Percentiles rank a stretch among this genome's conserved stretches.
phyloP scores from a whole-genome alignment of 1,140 invertebrate species.

The Drosophila seguyi region DNA sequence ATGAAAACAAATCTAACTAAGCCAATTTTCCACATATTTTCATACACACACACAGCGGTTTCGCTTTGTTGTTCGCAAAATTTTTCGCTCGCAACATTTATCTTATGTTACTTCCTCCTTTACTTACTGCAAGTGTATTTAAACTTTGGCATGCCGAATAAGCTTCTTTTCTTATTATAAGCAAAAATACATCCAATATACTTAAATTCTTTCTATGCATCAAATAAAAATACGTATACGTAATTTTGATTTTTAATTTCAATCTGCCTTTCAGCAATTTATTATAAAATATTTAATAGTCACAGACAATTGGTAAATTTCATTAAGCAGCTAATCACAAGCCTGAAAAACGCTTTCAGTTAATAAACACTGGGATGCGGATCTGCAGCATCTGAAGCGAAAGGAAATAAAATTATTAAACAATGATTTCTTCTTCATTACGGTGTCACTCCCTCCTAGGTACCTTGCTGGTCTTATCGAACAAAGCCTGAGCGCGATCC shows the following conservation, averaged over 20 bases:
- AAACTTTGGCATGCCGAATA: no score
- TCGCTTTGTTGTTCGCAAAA: no score
- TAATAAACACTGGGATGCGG: conserved; percentile 62
- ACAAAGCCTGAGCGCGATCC: conserved; percentile 87
- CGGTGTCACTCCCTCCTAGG: neutral
- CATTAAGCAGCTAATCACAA: neutral
- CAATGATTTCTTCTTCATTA: neutral
- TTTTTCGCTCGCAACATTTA: no score
- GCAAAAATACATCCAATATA: no score
- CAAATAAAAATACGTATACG: no score
- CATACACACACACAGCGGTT: no score
- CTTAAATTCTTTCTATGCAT: no score
- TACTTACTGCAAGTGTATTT: no score
- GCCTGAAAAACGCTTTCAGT: neutral
- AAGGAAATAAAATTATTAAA: neutral
- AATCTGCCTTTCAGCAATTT: conserved; percentile 2
- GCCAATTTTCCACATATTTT: no score
- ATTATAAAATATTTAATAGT: conserved; percentile 2
- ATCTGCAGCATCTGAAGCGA: conserved; percentile 79
- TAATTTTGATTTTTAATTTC: neutral
- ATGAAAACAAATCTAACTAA: no score
- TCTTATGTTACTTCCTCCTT: no score
- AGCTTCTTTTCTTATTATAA: no score
- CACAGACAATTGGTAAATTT: conserved; percentile 5
- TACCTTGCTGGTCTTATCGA: conserved; percentile 86